These are phyloP conservation scores for Halcyon smyrnensis DNA, from an alignment of 2,797 vertebrate species.

Conservation along the genomic window DNA sequence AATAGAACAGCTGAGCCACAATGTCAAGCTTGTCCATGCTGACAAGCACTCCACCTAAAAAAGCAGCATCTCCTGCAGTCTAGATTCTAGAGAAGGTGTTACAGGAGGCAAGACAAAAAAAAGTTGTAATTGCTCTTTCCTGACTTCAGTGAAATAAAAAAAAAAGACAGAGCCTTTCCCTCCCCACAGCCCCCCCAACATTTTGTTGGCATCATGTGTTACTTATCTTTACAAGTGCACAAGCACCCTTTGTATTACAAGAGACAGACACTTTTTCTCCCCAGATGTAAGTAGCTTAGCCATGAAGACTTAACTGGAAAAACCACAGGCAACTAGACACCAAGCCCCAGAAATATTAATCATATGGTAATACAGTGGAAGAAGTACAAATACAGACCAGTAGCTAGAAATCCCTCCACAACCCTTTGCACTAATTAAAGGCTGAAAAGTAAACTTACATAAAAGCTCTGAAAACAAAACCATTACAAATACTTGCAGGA, in stretches of 20 bases:
- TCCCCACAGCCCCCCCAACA: fast-evolving
- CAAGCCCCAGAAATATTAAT: not conserved
- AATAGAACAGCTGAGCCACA: not conserved
- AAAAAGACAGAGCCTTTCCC: no score
- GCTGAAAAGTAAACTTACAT: not conserved
- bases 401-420: not conserved
- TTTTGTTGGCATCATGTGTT: not conserved
- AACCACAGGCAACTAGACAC: not conserved
- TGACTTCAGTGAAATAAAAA: no score
- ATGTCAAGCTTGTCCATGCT: fast-evolving
- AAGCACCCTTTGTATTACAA: not conserved
- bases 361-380: fast-evolving
- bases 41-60: not conserved
- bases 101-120: not conserved
- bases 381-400: not conserved
- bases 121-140: no score
- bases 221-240: not conserved
- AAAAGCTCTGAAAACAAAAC: not conserved
- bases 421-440: not conserved
- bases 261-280: not conserved
- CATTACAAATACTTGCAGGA: fast-evolving
- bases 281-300: not conserved
- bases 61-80: not conserved
- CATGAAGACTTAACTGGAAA: not conserved
- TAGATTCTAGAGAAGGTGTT: not conserved